phyloP scores from a whole-genome alignment of 2,888 invertebrate species.

The Antitype chi region DNA sequence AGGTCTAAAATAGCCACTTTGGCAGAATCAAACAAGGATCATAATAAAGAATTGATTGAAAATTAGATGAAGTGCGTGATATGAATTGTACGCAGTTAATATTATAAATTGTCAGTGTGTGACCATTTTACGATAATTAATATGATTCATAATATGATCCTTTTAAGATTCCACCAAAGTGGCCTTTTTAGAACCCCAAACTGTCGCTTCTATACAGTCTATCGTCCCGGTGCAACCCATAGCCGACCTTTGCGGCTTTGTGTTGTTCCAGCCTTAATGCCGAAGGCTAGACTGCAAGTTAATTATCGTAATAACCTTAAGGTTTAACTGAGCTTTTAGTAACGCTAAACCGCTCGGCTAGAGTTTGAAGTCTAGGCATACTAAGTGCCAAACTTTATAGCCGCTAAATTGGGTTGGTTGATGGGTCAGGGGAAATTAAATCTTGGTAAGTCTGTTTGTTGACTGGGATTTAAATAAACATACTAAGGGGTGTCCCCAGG shows the following conservation, averaged over 20 bases:
- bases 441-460: not conserved
- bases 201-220: not conserved
- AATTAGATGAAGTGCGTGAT: too few species aligned
- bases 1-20: too few species aligned
- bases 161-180: too few species aligned
- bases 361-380: constrained; percentile 37
- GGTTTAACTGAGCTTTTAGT: constrained; percentile 53
- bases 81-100: too few species aligned
- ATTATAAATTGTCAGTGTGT: too few species aligned
- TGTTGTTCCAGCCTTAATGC: constrained; percentile 29
- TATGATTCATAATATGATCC: too few species aligned
- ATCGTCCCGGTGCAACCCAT: not conserved
- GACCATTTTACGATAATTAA: too few species aligned
- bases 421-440: constrained; percentile 28
- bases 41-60: too few species aligned
- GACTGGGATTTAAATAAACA: not conserved
- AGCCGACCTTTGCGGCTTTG: constrained; percentile 46
- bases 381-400: constrained; percentile 34
- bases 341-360: constrained; percentile 30
- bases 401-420: constrained; percentile 2
- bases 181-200: not conserved
- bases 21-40: too few species aligned
- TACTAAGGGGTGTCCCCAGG: not conserved
- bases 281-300: constrained; percentile 40
- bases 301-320: constrained; percentile 54